A percentile compares a stretch with the other conserved stretches of the same genome.
Conservation (phyloP, 2,888 invertebrate species). For the Lymantria monacha region DNA sequence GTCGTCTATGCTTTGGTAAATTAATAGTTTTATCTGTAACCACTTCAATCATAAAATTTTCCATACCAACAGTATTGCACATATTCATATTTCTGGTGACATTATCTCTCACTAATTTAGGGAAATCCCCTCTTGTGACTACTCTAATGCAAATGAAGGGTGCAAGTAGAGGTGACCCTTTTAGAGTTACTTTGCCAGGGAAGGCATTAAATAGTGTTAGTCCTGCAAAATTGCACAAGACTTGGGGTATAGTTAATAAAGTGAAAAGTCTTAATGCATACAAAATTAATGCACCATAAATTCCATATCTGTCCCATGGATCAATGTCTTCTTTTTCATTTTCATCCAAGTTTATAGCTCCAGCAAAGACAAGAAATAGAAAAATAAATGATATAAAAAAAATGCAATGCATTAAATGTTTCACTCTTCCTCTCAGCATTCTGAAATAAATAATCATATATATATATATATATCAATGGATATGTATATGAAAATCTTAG, state of each 20-base stretch:
- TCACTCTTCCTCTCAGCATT: slow-evolving; percentile 85
- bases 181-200: slow-evolving; percentile 93
- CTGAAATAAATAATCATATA: slow-evolving; percentile 52
- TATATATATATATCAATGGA: too few species aligned
- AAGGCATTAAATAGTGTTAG: slow-evolving; percentile 96
- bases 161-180: slow-evolving; percentile 94
- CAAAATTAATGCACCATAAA: slow-evolving; percentile 86
- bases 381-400: slow-evolving; percentile 88
- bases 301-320: slow-evolving; percentile 92
- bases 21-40: slow-evolving; percentile 95
- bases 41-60: slow-evolving; percentile 97
- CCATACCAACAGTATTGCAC: slow-evolving; percentile 93
- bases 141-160: slow-evolving; percentile 97
- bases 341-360: slow-evolving; percentile 82
- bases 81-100: slow-evolving; percentile 93
- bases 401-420: slow-evolving; percentile 91
- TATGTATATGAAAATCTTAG: too few species aligned
- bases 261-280: slow-evolving; percentile 91
- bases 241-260: slow-evolving; percentile 93
- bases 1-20: slow-evolving; percentile 88
- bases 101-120: slow-evolving; percentile 93
- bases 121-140: slow-evolving; percentile 96
- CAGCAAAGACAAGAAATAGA: slow-evolving; percentile 87
- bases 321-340: slow-evolving; percentile 84
- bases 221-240: slow-evolving; percentile 93